Base-by-base conservation (phyloP, 23 tunicate species). In the Styela clava region DNA sequence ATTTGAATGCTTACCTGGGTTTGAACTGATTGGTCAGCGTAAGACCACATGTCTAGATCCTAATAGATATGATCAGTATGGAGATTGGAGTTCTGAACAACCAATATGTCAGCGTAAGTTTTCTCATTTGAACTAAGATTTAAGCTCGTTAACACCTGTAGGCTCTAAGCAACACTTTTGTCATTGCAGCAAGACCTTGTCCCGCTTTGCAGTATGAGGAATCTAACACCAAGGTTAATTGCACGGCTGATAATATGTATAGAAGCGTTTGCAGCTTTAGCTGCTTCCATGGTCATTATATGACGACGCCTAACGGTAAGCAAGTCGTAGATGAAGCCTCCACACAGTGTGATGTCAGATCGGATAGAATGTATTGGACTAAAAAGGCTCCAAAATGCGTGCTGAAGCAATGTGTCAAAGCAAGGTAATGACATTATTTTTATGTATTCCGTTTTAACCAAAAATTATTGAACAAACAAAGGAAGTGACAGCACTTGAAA, bases 261-360 rank as follows among this genome's bases (percentile, higher is more conserved):
- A 24, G 56, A 31, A 73, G 78, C 61, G 78, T 73, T 33, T 73
- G 78, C 78, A 23, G 20, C 16, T 73, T 73, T 31, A 33, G 56
- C 26, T 73, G 78, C 61, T 23, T 33, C 52, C 26, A 33, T 16
- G 78, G 78, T 22, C 32, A 73, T 61, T 73, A 73, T 22, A 31
- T 35, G 78, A 35, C 61, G 78, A n/a, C 78, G 16, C 20, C 26
- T 9, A 35, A 73, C 56, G 44, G 27, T 9, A 35, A 35, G 21
- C 18, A 21, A 24, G 61, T 73, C 0, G 56, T 35, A 24, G 44
- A 73, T 61, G 22, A 20, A 33, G 78, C 78, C 27, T 24, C 26
- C 16, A 73, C 78, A 33, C 30, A 28, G 16, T 73, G 78, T 73
- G 56, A 35, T 31, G 78, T 73, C 0, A 28, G 61, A 1, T 31